Evolutionary conservation across 2,113 vertebrate genomes (phyloP), one percentile per base, ranked within the genome.

Genomic region (Peromyscus maniculatus): DNA sequence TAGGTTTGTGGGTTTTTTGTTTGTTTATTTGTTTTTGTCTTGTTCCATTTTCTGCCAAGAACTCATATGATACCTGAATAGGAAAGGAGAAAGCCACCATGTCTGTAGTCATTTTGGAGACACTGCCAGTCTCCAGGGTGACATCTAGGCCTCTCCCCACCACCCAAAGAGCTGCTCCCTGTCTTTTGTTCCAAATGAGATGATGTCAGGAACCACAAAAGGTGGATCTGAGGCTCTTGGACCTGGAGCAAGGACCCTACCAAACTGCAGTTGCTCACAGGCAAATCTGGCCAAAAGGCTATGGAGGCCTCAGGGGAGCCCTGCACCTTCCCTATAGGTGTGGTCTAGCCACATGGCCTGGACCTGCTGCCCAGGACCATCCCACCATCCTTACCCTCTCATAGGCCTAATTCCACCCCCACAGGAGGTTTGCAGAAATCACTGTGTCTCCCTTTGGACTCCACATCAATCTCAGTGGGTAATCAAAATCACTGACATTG

Each of bases 1-100:
- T 1, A 2, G 36, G 16, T 12, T 28, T 26, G 2, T 13, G 43
- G 2, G 3, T 6, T n/a, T 13, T 2, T 24, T 80, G 55, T 6
- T 36, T 36, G 7, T 5, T 31, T 52, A 4, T 52, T 52, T 52
- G 49, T 52, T 6, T 36, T 36, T 19, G 16, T 31, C 17, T 64
- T 64, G 57, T 62, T 43, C 43, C 22, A 4, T 49, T 59, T 75
- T 75, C 46, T 52, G 33, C 74, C 2, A 39, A 55, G 28, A 80
- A 31, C 82, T 59, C 52, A 21, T 3, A 43, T 28, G 8, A 28
- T 43, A 22, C 43, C 36, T 43, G 26, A 26, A 36, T 31, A 2
- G 4, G 24, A 4, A 49, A 16, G 43, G 26, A 69, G 52, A 62
- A 79, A 8, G 26, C 2, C 62, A 28, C 66, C 19, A 5, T 21